Evolutionary conservation across 1,140 invertebrate genomes (phyloP).

Genomic region (Drosophila ficusphila): DNA sequence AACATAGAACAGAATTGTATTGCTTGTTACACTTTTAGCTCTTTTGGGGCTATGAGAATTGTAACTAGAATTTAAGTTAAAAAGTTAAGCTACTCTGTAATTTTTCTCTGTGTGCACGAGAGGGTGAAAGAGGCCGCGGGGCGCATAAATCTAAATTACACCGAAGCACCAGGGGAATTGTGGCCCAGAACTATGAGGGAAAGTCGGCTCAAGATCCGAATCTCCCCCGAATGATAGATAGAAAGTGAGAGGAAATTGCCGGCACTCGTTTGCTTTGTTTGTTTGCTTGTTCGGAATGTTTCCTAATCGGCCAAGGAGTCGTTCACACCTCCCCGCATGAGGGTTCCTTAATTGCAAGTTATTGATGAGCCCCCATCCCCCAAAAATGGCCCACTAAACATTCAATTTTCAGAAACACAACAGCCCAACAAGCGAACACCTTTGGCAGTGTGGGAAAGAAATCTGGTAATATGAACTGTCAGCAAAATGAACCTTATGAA

Average conservation of each 20-base stretch:
- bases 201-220: conserved; percentile 59
- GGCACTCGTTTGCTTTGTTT: conserved; percentile 42
- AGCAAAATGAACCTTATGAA: conserved; percentile 59
- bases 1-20: too few species aligned
- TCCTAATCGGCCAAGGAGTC: conserved; percentile 58
- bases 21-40: too few species aligned
- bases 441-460: conserved; percentile 18
- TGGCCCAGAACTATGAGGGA: conserved; percentile 37
- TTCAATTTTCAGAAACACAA: conserved; percentile 34
- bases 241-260: conserved; percentile 26
- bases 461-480: conserved; percentile 61
- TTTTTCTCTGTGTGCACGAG: conserved; percentile 17
- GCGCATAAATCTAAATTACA: conserved; percentile 77
- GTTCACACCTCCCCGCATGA: conserved; percentile 39
- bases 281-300: conserved; percentile 50
- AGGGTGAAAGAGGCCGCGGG: conserved; percentile 9
- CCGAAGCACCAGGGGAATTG: conserved; percentile 61
- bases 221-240: conserved; percentile 36
- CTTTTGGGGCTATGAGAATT: too few species aligned
- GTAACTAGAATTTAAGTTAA: too few species aligned
- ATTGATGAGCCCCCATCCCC: conserved; percentile 44
- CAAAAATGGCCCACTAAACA: conserved; percentile 16
- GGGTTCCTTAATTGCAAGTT: conserved; percentile 66
- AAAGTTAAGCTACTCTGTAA: background rate
- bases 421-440: background rate